Percentiles rank a stretch among this genome's conserved stretches.
These are phyloP conservation scores for Scaptodrosophila latifasciaeformis DNA, from an alignment of 2,888 invertebrate species.

Conservation along the genomic window DNA sequence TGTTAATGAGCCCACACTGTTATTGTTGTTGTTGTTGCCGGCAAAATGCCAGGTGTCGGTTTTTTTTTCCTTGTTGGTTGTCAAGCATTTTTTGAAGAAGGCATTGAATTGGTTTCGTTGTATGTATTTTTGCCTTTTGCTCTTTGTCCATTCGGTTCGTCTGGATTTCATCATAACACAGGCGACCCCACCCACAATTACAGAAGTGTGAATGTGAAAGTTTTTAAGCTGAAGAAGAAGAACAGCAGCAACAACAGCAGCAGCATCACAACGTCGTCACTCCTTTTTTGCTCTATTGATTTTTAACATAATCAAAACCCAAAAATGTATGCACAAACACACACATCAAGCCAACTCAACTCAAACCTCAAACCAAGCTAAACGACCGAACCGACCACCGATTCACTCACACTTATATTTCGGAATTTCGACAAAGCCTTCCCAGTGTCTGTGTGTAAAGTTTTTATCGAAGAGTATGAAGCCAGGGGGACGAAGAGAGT, in stretches of 20 bases:
- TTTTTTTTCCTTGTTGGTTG: neutral
- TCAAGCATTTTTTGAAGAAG: slow-evolving; percentile 24
- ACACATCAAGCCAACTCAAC: slow-evolving; percentile 3
- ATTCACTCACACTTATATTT: slow-evolving; percentile 1
- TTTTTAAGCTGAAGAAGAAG: neutral
- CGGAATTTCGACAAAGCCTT: slow-evolving; percentile 43
- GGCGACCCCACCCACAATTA: slow-evolving; percentile 19
- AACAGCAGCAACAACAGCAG: neutral
- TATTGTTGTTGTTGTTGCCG: neutral
- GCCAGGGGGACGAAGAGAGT: slow-evolving; percentile 31
- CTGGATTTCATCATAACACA: slow-evolving; percentile 8
- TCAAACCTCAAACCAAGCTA: too few species aligned
- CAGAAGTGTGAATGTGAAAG: neutral
- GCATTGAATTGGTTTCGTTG: slow-evolving; percentile 39
- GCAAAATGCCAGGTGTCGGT: too few species aligned
- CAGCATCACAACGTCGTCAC: slow-evolving; percentile 34
- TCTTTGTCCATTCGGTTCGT: too few species aligned
- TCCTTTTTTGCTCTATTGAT: slow-evolving; percentile 72
- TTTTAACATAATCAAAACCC: slow-evolving; percentile 72
- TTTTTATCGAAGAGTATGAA: neutral
- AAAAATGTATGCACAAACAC: slow-evolving; percentile 54
- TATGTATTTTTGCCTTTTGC: neutral
- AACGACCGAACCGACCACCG: too few species aligned
- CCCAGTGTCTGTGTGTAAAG: slow-evolving; percentile 9
- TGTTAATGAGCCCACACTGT: slow-evolving; percentile 47